phyloP scores from a whole-genome alignment of 2,797 vertebrate species.

The Sebastes oblongus region DNA sequence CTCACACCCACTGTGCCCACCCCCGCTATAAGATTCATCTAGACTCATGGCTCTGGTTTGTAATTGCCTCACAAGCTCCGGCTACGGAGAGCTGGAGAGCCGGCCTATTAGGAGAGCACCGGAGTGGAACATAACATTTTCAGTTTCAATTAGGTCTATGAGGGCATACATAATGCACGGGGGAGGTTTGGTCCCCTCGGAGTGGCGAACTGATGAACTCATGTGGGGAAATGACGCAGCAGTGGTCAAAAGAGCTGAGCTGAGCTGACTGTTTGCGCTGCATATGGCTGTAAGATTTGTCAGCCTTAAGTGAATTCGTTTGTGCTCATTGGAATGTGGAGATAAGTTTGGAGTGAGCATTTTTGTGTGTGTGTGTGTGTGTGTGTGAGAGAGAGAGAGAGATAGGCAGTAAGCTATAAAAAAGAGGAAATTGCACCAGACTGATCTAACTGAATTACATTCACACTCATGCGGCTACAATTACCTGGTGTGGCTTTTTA shows the following conservation, averaged over 20 bases:
- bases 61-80: conserved; percentile 77
- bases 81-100: conserved; percentile 71
- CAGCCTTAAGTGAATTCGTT: conserved; percentile 62
- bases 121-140: conserved; percentile 86
- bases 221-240: conserved; percentile 37
- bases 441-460: conserved; percentile 44
- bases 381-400: background rate
- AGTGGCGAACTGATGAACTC: conserved; percentile 65
- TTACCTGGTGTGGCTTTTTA: conserved; percentile 34
- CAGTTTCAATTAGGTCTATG: conserved; percentile 85
- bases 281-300: conserved; percentile 47
- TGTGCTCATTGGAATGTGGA: conserved; percentile 50
- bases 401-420: conserved; percentile 15
- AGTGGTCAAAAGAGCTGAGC: conserved; percentile 33
- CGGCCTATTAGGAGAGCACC: conserved; percentile 77
- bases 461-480: conserved; percentile 22
- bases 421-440: conserved; percentile 43
- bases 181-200: conserved; percentile 64
- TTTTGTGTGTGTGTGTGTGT: background rate
- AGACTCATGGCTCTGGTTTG: conserved; percentile 50
- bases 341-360: conserved; percentile 34
- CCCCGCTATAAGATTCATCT: conserved; percentile 40
- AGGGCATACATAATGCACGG: conserved; percentile 80
- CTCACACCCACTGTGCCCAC: conserved; percentile 21
- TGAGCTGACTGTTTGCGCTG: conserved; percentile 43